Base-by-base conservation (phyloP, 2,888 invertebrate genomes). In the Coecobrya sp. region DNA sequence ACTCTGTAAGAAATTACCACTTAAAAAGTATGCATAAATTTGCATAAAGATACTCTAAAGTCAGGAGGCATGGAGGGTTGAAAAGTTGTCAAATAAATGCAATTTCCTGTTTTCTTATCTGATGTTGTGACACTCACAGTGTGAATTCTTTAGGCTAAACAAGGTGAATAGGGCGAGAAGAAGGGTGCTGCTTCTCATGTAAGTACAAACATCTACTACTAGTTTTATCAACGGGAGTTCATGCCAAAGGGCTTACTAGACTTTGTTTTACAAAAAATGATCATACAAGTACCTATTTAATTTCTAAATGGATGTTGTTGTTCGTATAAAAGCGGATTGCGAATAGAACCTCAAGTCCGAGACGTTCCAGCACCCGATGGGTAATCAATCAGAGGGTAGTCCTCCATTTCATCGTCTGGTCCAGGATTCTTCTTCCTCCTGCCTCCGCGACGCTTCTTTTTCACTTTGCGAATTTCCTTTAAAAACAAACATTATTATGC, bases 391-490 rank as follows among this genome's bases (percentile, higher is more conserved):
- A 79, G 86, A 22, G 90, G 90, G 45, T 45, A 91, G 30, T 91
- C 90, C n/a, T 90, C 90, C 13, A 76, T 19, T 0, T 91, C 90
- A 7, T 91, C 86, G 2, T 86, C 76, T 16, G 86, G 36, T n/a
- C 49, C 52, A 22, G 30, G 85, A 30, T 79, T 82, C 42, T 70
- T 88, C 70, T 70, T 89, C 42, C 65, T 91, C n/a, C 70, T 79
- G 11, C 90, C 62, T 36, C 76, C n/a, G 1, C 90, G 52, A 13
- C 70, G 49, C 22, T 91, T 91, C 85, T 55, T 84, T 45, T 90
- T 90, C 27, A 52, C 79, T 49, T 91, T 91, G 22, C 86, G 86
- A 79, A 91, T 86, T 85, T 90, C 90, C 90, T 89, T 27, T 42
- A 68, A 49, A 65, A 30, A 49, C 27, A 30, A 59, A 36, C 30